phyloP scores from a whole-genome alignment of 2,888 invertebrate species.

The Hesperia comma region DNA sequence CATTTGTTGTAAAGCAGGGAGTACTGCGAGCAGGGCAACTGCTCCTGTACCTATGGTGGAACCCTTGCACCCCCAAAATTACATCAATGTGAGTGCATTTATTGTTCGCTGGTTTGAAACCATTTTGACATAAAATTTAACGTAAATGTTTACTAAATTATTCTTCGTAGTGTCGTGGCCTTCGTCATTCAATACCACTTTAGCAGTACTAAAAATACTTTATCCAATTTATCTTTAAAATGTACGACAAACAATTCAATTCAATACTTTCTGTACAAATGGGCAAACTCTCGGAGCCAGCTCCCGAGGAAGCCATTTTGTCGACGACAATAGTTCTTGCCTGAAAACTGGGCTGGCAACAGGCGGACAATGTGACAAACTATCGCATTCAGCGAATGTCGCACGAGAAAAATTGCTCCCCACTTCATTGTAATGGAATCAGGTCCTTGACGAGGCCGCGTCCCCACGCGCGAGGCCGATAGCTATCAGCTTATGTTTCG shows the following conservation, averaged over 20 bases:
- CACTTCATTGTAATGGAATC: conserved; percentile 33
- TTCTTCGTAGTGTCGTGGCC: too few relatives aligned
- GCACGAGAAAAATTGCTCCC: conserved; percentile 25
- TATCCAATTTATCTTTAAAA: too few relatives aligned
- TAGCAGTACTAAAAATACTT: too few relatives aligned
- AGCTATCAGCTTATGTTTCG: not conserved
- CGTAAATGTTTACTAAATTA: too few relatives aligned
- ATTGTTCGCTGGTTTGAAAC: too few relatives aligned
- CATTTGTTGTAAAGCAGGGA: too few relatives aligned
- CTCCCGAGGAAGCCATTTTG: conserved; percentile 9
- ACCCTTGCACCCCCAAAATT: too few relatives aligned
- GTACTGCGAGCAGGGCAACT: too few relatives aligned
- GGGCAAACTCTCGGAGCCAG: not conserved
- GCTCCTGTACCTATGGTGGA: too few relatives aligned
- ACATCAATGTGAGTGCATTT: too few relatives aligned
- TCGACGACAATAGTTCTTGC: conserved; percentile 22
- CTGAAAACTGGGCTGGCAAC: conserved; percentile 21
- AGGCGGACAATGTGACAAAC: conserved; percentile 28
- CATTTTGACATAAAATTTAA: too few relatives aligned
- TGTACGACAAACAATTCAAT: not conserved
- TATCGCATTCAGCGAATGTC: conserved; percentile 32
- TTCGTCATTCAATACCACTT: too few relatives aligned
- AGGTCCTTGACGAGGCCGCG: conserved; percentile 18
- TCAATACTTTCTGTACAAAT: conserved; percentile 2
- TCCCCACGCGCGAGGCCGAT: conserved; percentile 2